Evolutionary conservation across 2,113 vertebrate genomes (phyloP), one percentile per base, ranked within the genome.

Genomic region (Phrynosoma platyrhinos): DNA sequence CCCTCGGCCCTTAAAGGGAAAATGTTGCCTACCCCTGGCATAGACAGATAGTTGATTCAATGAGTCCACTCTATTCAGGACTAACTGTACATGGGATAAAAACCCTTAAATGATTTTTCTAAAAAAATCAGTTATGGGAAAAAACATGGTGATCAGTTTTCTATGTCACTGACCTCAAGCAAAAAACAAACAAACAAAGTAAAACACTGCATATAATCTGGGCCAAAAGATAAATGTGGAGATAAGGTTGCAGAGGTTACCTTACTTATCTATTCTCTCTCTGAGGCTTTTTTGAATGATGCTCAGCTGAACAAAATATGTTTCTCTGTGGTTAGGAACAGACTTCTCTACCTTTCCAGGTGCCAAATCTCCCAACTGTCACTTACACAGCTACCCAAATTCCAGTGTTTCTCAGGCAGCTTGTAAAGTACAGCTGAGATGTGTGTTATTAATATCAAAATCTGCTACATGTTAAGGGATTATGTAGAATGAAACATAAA

Each of bases 301-400:
- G 13, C 9, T 58, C 18, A 7, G 85, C 20, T 72, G 42, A 32
- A 36, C 76, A 53, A 20, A 81, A 62, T 62, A 32, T 76, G 69
- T 25, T 87, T 82, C 16, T 62, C 72, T 74, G 40, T 53, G 47
- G 40, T 75, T 52, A 42, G 20, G 36, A 87, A n/a, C 9, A 42
- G 32, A 18, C 36, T 55, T 21, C 25, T 30, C 25, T 79, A 55
- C 64, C 32, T 32, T 74, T 2, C 69, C 69, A 82, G 79, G 25
- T 82, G 53, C 69, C 86, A 87, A 64, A 87, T 62, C 36, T 71
- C 23, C 75, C n/a, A 87, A 53, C 42, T 58, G 77, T 55, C 68
- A 27, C n/a, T 86, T 80, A 27, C 30, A 23, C 79, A 75, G 40
- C 53, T 42, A 27, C 36, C 85, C 79, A 86, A 79, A 30, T 10